Base-by-base conservation (phyloP, 2,797 vertebrate genomes). In the Anguilla obscura region DNA sequence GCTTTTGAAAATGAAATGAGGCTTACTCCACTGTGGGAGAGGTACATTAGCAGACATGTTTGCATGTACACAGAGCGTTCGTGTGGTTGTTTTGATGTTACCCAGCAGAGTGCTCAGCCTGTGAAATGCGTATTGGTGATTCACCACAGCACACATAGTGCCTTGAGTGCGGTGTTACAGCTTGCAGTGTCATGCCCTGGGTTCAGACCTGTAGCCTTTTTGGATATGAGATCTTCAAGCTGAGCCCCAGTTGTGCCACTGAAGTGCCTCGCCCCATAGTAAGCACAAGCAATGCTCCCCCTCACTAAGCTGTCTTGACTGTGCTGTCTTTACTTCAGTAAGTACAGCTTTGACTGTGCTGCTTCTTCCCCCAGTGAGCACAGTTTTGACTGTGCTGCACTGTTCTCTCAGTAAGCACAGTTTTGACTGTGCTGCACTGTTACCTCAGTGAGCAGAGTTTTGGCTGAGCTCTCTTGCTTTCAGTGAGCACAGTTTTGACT, bases 401-500 rank as follows among this genome's bases (percentile, higher is more conserved):
- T 60, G 16, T 60, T 60, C 58, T 24, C 58, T 60, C 58, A 18
- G 58, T 18, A 60, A 60, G 10, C 54, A 24, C 58, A 60, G 58
- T 60, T 60, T 12, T 21, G 58, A 60, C 58, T 60, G 58, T 52
- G 50, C 58, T 60, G 58, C 58, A 16, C 58, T 60, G 58, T 60
- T 60, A 12, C 18, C 58, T 60, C 50, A 52, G 50, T 52, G 10
- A 52, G 36, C 36, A 52, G 7, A 52, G 50, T 52, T 52, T 7
- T 52, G 50, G 10, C 50, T 52, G 50, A 10, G 50, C 50, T 40
- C 36, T 40, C 36, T 40, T 40, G 2, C 84, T 89, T 85, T 21
- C 93, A 99, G 98, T 94, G 98, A 98, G 92, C 97, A 99, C 94
- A 97, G 97, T 88, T 94, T 99, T 56, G 98, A 98, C 93, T 18